These are phyloP conservation scores for roundworm (Caenorhabditis elegans) DNA, from an alignment of 1,140 invertebrate genomes.

Conservation along the genomic window DNA sequence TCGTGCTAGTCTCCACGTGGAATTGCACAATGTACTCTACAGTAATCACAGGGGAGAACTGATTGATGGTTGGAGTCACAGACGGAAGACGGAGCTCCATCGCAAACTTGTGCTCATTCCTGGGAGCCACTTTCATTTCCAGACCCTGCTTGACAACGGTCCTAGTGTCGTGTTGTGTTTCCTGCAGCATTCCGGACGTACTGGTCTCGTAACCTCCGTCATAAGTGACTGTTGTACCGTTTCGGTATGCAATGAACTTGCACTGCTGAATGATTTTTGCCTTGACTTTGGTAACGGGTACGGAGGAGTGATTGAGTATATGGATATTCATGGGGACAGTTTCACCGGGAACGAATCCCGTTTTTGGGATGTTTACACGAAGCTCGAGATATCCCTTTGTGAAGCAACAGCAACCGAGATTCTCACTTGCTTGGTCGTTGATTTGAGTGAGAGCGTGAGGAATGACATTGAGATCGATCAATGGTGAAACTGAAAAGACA, in stretches of 20 bases:
- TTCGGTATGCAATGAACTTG: background rate
- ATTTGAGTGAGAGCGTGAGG: background rate
- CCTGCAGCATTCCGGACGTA: too few relatives aligned
- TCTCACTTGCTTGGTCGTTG: background rate
- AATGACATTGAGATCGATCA: background rate
- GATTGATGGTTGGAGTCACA: background rate
- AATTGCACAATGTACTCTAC: background rate
- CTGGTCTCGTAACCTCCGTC: too few relatives aligned
- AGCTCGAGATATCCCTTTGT: conserved; percentile 4
- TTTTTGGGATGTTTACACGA: background rate
- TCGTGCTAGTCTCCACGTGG: background rate
- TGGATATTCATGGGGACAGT: background rate
- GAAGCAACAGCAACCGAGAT: conserved; percentile 9
- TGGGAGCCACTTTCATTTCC: background rate
- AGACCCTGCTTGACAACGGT: background rate
- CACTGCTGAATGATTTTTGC: background rate
- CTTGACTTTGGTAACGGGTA: background rate
- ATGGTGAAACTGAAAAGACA: background rate
- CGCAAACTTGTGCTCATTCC: background rate
- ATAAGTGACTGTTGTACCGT: background rate
- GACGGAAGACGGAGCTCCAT: background rate
- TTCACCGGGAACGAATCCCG: conserved; percentile 4
- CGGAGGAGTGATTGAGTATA: background rate
- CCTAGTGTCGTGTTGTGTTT: background rate
- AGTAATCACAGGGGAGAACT: background rate